Base-by-base conservation (phyloP, 2,888 invertebrate species). In the Agrotis puta region DNA sequence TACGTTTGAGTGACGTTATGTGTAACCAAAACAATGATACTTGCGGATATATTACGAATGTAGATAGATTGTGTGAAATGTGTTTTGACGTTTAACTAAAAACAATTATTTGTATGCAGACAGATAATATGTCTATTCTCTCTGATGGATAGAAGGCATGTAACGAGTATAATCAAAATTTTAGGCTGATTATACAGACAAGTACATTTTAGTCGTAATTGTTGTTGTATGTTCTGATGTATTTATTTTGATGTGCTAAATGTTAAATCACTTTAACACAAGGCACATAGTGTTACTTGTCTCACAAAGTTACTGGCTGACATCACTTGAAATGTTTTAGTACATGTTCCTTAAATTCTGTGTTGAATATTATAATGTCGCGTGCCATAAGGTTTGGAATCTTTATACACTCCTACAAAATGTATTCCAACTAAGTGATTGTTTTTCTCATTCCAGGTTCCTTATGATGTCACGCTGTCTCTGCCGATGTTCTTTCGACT, bases 401-500 rank as follows among this genome's bases (percentile, higher is more conserved):
- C 39, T 51, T 62, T 27, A 24, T 56, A 20, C 61, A 27, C 33
- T 70, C 16, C 24, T 59, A 57, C 43, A 68, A 67, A 39, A 56
- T 77, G 14, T 69, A 50, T 53, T 45, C 6, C 14, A 53, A 58
- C 64, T 78, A 67, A 68, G 58, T 79, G 45, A 83, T 81, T 80
- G 53, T 45, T 70, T 85, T 71, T 88, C 77, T 85, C 9, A 77
- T 94, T 95, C 62, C 95, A 96, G 96, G 99, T 99, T 90, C 99
- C 99, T 70, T 98, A 99, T 92, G 99, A 99, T 95, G 99, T 99
- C 90, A 98, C 99, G 87, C 97, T 99, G 89, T 99, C 99, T 89
- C 97, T 99, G 96, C 99, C 99, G 91, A 99, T 99, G 99, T 99
- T 99, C 97, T 98, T 99, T 96, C 98, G 99, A 92, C 98, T 99